A percentile compares a stretch with the other conserved stretches of the same genome.
These are phyloP conservation scores for Mola mola DNA, from an alignment of 2,113 vertebrate species.

Conservation along the genomic window DNA sequence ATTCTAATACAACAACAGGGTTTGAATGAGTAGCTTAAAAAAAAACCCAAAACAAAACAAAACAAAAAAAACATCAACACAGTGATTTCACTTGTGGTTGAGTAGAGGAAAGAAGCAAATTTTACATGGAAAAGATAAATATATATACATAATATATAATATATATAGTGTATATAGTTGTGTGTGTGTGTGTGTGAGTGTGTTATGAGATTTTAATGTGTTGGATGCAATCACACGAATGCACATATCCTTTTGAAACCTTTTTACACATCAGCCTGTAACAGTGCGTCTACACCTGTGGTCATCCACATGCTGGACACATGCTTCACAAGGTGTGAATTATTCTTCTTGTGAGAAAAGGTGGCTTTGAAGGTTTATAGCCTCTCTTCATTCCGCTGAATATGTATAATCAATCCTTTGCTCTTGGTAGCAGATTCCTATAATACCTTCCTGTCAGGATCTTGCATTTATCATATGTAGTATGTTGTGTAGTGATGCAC, in stretches of 20 bases:
- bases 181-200: no score
- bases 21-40: not conserved
- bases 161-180: no score
- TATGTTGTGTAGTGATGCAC: constrained; percentile 54
- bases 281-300: constrained; percentile 18
- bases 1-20: constrained; percentile 17
- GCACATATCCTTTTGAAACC: not conserved
- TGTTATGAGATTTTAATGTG: not conserved
- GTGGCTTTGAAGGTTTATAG: constrained; percentile 67
- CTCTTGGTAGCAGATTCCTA: constrained; percentile 52
- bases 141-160: not conserved
- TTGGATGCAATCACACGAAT: not conserved
- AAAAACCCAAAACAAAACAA: no score
- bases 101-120: constrained; percentile 3
- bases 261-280: not conserved
- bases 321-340: constrained; percentile 59
- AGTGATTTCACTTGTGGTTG: no score
- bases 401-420: constrained; percentile 75
- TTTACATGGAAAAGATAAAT: constrained; percentile 17
- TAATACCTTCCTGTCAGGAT: constrained; percentile 65
- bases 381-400: constrained; percentile 64
- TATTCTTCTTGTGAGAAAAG: constrained; percentile 51
- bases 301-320: not conserved
- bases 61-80: no score
- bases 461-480: constrained; percentile 69